phyloP scores from a whole-genome alignment of 2,113 vertebrate species.

The Symphodus melops region DNA sequence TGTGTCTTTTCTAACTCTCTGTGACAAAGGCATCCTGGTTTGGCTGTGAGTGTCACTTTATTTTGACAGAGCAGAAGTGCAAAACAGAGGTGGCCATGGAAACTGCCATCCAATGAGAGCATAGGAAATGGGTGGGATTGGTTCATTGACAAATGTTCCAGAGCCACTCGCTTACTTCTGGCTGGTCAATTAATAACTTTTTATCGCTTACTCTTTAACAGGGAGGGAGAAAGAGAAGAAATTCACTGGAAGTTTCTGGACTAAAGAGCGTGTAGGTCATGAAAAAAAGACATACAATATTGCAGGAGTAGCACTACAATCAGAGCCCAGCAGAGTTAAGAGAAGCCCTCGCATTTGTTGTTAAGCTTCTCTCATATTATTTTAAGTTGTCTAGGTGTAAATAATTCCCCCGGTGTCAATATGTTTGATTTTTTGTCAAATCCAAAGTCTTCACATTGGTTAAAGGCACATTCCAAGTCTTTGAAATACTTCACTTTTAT shows the following conservation, averaged over 20 bases:
- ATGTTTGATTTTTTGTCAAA: background rate
- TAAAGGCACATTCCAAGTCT: no score
- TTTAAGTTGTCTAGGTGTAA: background rate
- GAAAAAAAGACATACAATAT: background rate
- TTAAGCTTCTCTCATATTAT: background rate
- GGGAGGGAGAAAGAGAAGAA: background rate
- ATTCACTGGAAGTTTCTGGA: slow-evolving; percentile 37
- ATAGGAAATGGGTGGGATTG: slow-evolving; percentile 46
- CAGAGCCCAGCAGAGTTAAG: background rate
- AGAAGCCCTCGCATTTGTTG: background rate
- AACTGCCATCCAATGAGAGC: slow-evolving; percentile 65
- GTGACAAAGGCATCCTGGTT: slow-evolving; percentile 59
- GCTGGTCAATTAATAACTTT: slow-evolving; percentile 69
- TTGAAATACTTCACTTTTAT: no score
- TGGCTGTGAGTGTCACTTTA: slow-evolving; percentile 47
- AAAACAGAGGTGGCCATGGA: slow-evolving; percentile 76
- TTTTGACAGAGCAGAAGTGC: slow-evolving; percentile 64
- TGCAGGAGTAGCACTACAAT: background rate
- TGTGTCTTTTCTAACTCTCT: slow-evolving; percentile 29
- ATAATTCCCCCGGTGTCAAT: no score
- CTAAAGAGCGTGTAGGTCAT: background rate
- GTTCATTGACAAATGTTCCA: slow-evolving; percentile 41
- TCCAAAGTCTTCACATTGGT: background rate
- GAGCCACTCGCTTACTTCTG: slow-evolving; percentile 19
- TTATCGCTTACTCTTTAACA: slow-evolving; percentile 5